These are phyloP conservation scores for Sylvilagus floridanus DNA, from an alignment of 2,797 vertebrate species.

Conservation along the genomic window DNA sequence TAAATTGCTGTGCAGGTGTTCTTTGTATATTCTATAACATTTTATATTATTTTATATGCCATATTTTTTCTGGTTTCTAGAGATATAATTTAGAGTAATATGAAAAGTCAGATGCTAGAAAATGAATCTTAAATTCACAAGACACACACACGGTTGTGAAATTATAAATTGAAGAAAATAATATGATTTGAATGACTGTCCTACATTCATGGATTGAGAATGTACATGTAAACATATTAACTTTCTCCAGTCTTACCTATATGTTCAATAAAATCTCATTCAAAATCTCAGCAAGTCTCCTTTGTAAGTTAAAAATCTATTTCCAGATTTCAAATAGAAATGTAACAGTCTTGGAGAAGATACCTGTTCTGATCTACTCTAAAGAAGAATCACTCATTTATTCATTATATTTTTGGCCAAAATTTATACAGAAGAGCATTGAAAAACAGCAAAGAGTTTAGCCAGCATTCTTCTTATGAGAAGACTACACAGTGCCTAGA, in stretches of 20 bases:
- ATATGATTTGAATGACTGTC: neutral
- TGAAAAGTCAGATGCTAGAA: neutral
- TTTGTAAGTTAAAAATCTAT: neutral
- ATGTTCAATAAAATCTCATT: constrained; percentile 4
- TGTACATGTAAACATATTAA: neutral
- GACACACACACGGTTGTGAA: neutral
- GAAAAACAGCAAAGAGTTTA: neutral
- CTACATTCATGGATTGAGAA: neutral
- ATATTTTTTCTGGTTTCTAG: neutral
- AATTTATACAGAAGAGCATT: neutral
- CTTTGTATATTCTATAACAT: neutral
- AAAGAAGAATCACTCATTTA: neutral
- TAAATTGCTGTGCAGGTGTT: neutral
- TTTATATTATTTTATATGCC: neutral
- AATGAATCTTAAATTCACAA: constrained; percentile 12
- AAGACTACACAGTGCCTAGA: neutral
- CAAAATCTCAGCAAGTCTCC: neutral
- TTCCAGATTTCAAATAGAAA: neutral
- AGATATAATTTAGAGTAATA: neutral
- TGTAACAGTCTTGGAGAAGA: neutral
- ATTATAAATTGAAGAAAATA: constrained; percentile 12
- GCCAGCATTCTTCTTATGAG: neutral
- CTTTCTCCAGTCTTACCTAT: neutral
- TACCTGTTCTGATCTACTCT: neutral
- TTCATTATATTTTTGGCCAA: neutral